phyloP scores from a whole-genome alignment of 2,113 vertebrate species.

The Peucedramus taeniatus region DNA sequence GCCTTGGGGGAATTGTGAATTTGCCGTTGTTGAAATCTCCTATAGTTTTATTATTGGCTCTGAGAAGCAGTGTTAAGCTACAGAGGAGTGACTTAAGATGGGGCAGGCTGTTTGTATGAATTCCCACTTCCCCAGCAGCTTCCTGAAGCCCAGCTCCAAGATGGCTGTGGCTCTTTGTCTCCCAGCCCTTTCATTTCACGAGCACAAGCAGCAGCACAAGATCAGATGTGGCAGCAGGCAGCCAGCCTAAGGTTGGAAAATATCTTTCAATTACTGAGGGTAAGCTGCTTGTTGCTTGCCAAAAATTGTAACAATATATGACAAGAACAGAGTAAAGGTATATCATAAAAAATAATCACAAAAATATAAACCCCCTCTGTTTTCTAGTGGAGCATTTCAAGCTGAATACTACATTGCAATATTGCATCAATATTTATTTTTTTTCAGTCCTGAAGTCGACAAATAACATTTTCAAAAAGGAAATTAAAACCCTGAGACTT shows the following conservation, averaged over 20 bases:
- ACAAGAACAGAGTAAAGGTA: not conserved
- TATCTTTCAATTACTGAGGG: not conserved
- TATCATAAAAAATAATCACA: not conserved
- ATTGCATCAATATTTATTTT: not conserved
- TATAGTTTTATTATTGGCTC: not conserved
- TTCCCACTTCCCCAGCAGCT: not conserved
- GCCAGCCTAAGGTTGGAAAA: not conserved
- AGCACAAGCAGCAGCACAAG: not conserved
- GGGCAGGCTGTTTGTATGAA: not conserved
- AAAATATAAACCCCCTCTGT: not conserved
- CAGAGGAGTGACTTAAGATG: not conserved
- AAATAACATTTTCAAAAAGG: not conserved
- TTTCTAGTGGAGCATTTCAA: not conserved
- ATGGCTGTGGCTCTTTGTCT: slow-evolving; percentile 3
- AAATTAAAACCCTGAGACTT: not conserved
- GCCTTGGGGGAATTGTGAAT: not conserved
- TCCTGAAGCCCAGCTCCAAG: not conserved
- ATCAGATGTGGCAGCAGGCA: not conserved
- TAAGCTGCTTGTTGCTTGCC: not conserved
- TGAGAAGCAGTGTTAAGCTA: not conserved
- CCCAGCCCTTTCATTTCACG: not conserved
- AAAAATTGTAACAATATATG: not conserved
- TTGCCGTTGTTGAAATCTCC: not conserved
- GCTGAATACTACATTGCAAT: not conserved
- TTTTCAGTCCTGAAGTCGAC: not conserved